Evolutionary conservation across 1,140 invertebrate species (phyloP), one percentile per base, ranked within the genome.

Genomic region (Goniozus legneri): DNA sequence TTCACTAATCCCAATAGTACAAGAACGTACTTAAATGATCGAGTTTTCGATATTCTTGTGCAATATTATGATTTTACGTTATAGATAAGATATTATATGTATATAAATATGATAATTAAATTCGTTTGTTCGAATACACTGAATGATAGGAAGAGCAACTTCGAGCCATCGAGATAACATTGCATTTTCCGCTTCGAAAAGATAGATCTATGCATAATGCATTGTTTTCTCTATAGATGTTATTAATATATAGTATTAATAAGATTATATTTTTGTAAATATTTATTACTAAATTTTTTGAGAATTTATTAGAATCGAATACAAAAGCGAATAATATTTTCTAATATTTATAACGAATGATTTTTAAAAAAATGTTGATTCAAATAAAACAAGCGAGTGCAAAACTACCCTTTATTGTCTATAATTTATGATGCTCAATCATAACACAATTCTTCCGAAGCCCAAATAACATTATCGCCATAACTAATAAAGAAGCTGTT

Each of bases 211-310:
- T 21, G 8, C 8, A 19, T 12, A 18, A 44, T 31, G 47, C 41
- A 49, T 44, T 44, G 18, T 33, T 42, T 18, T 47, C 7, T 47
- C 43, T 24, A 6, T n/a, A n/a, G n/a, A n/a, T 27, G 4, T 27
- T 27, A 6, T 6, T 10, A 27, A 10, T 27, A 27, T 27, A 4
- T 27, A 27, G 10, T 27, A 6, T 4, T 27, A 27, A 34, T 19
- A 33, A 35, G 16, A 31, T 21, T 33, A 49, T 49, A 49, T 49
- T 49, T 49, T 49, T 49, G 33, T 49, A 49, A 21, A 49, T 49
- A 49, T 49, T 49, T 49, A 49, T 49, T 49, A 41, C 47, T n/a
- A 49, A 49, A 44, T 30, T 36, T 49, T 36, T 27, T 36, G 44
- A 44, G 44, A 15, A 44, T 49, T 14, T 44, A 22, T 21, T 18